Conservation (phyloP, 2,888 invertebrate species). For the Netelia melanura region DNA sequence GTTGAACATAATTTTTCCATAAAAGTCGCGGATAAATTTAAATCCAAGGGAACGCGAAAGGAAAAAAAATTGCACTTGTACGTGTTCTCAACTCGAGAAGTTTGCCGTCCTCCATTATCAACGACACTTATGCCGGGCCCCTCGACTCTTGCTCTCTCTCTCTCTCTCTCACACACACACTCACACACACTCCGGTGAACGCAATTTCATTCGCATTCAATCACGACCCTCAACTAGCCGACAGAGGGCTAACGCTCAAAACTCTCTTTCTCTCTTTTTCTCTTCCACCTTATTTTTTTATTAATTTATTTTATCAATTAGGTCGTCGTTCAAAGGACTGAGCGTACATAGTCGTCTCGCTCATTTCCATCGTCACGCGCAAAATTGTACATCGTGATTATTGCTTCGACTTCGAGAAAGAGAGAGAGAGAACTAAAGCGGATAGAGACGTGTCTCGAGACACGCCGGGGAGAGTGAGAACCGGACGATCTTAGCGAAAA, state of each 20-base stretch:
- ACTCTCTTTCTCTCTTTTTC: conserved; percentile 4
- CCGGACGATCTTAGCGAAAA: not conserved
- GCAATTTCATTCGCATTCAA: conserved; percentile 48
- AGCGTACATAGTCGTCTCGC: not conserved
- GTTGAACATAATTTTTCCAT: no score
- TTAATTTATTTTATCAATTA: conserved; percentile 40
- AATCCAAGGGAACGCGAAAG: not conserved
- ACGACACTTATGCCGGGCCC: not conserved
- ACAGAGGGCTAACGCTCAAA: not conserved
- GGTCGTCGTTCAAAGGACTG: conserved; percentile 21
- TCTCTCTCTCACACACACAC: not conserved
- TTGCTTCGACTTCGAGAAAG: not conserved
- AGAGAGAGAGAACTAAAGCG: not conserved
- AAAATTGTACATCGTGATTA: not conserved
- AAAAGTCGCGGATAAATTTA: not conserved
- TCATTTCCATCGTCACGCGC: not conserved
- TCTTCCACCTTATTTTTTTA: not conserved
- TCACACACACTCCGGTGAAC: not conserved
- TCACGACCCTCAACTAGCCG: conserved; percentile 30
- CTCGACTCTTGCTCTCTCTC: not conserved
- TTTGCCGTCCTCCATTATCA: not conserved
- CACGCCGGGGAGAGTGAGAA: not conserved
- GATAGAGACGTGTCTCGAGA: not conserved
- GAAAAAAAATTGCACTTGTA: not conserved
- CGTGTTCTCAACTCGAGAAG: not conserved